phyloP scores from a whole-genome alignment of 2,888 invertebrate genomes.

The Drepana falcataria region DNA sequence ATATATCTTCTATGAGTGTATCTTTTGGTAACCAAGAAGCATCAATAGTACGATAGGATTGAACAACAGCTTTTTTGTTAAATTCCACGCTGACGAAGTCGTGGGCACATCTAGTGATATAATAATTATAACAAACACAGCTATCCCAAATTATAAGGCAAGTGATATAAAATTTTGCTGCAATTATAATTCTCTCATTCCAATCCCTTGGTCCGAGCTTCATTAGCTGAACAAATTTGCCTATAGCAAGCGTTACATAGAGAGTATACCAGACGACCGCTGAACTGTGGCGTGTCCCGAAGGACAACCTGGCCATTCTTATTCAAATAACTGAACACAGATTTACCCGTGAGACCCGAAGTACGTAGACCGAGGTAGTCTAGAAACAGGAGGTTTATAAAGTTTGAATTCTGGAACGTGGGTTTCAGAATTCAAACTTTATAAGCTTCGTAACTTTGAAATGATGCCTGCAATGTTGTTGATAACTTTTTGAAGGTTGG shows the following conservation, averaged over 20 bases:
- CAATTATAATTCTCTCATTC: conserved; percentile 11
- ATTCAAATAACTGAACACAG: conserved; percentile 69
- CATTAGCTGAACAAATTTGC: conserved; percentile 31
- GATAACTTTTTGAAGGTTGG: too few relatives aligned
- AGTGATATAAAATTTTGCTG: conserved; percentile 23
- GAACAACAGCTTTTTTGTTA: too few relatives aligned
- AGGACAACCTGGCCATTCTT: conserved; percentile 60
- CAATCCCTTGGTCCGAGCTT: not conserved
- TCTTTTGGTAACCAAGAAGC: too few relatives aligned
- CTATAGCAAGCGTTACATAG: conserved; percentile 30
- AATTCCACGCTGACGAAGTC: too few relatives aligned
- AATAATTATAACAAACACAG: too few relatives aligned
- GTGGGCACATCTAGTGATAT: too few relatives aligned
- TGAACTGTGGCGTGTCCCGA: conserved; percentile 21
- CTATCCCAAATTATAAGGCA: too few relatives aligned
- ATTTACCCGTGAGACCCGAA: conserved; percentile 51
- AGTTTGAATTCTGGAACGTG: not conserved
- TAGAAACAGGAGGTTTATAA: conserved; percentile 13
- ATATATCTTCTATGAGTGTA: too few relatives aligned
- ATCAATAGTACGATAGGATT: too few relatives aligned
- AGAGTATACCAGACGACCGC: conserved; percentile 27
- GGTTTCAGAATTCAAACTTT: not conserved
- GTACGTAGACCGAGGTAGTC: conserved; percentile 27
- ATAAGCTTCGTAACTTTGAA: not conserved
- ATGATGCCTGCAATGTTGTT: not conserved